Percentiles rank a stretch among this genome's conserved stretches.
Conservation (phyloP, 1,140 invertebrate species). For the Drosophila obscura region DNA sequence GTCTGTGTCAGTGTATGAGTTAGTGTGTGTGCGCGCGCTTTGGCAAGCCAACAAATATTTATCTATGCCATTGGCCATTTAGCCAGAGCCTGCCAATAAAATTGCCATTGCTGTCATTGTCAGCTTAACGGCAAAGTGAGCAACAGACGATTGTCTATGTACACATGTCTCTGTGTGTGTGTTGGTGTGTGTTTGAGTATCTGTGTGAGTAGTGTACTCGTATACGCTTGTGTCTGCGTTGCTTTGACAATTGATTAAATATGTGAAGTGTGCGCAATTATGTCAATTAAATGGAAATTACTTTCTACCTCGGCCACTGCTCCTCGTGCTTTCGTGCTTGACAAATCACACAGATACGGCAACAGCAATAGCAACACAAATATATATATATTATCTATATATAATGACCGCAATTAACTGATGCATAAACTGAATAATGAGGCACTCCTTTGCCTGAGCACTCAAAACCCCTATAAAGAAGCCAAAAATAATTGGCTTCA, state of each 20-base stretch:
- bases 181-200: slow-evolving; percentile 21
- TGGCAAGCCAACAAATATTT: slow-evolving; percentile 79
- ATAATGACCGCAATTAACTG: slow-evolving; percentile 46
- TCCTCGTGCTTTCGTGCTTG: slow-evolving; percentile 42
- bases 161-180: slow-evolving; percentile 21
- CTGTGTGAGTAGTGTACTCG: slow-evolving; percentile 36
- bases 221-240: slow-evolving; percentile 26
- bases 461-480: slow-evolving; percentile 20
- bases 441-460: slow-evolving; percentile 18
- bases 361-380: no score
- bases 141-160: slow-evolving; percentile 56
- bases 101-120: slow-evolving; percentile 79
- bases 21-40: slow-evolving; percentile 35
- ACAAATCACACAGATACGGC: slow-evolving; percentile 45
- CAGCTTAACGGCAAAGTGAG: slow-evolving; percentile 78
- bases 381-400: slow-evolving; percentile 1
- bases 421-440: slow-evolving; percentile 63
- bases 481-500: slow-evolving; percentile 58
- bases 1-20: background rate
- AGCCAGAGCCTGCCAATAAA: slow-evolving; percentile 75
- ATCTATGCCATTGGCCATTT: slow-evolving; percentile 80
- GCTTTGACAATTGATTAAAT: slow-evolving; percentile 79
- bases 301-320: slow-evolving; percentile 63
- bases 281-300: slow-evolving; percentile 83
- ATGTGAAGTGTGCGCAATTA: slow-evolving; percentile 81